Evolutionary conservation across 2,113 vertebrate species (phyloP).

Genomic region (Mustelus asterias): DNA sequence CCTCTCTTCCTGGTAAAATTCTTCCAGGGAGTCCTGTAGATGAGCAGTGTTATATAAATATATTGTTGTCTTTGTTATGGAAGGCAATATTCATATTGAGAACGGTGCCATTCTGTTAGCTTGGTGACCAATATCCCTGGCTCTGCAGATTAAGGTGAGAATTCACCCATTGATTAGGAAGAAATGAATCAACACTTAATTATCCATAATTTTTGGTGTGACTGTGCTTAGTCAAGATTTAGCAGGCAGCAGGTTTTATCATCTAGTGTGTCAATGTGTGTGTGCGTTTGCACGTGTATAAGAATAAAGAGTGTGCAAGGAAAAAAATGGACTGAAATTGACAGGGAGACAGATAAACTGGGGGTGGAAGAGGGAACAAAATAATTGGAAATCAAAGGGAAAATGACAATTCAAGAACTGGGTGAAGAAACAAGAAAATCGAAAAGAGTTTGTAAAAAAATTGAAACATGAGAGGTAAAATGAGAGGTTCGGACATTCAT

Average conservation of each 20-base stretch:
- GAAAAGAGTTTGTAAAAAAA: not conserved
- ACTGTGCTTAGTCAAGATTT: slow-evolving; percentile 66
- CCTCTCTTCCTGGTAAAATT: not conserved
- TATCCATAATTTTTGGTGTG: slow-evolving; percentile 89
- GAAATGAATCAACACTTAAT: slow-evolving; percentile 99
- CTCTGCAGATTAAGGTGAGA: not conserved
- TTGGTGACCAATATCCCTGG: not conserved
- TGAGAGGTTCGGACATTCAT: not conserved
- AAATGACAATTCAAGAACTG: not conserved
- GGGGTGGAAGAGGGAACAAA: not conserved
- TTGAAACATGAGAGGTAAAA: not conserved
- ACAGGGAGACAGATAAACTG: not conserved
- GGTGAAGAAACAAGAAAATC: not conserved
- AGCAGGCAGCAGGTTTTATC: not conserved
- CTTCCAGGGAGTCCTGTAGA: not conserved
- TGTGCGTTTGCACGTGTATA: not conserved
- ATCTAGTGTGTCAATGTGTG: not conserved
- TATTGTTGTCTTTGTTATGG: not conserved
- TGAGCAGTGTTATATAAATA: not conserved
- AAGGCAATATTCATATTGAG: not conserved
- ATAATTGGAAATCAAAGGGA: not conserved
- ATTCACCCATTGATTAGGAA: slow-evolving; percentile 75
- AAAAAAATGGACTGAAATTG: not conserved
- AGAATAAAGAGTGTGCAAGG: not conserved
- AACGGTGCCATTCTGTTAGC: not conserved